Evolutionary conservation across 2,113 vertebrate species (phyloP).

Genomic region (Gadus chalcogrammus): DNA sequence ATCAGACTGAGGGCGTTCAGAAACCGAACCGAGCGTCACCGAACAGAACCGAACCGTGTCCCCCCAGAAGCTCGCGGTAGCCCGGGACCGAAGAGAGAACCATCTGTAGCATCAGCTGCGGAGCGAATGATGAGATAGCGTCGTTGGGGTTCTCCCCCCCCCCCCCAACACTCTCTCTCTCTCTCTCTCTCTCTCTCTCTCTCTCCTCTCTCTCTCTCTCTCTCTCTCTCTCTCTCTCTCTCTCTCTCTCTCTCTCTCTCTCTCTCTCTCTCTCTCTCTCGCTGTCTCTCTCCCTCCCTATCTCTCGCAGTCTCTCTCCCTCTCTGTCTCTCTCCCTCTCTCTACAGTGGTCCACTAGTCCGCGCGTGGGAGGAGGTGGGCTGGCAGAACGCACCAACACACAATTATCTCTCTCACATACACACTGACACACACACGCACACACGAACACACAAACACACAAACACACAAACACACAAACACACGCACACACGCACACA

Average conservation of each 20-base stretch:
- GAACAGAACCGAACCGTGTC: too few species aligned
- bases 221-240: too few species aligned
- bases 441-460: too few species aligned
- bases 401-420: conserved; percentile 27
- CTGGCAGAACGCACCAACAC: conserved; percentile 67
- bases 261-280: too few species aligned
- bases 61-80: not conserved
- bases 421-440: conserved; percentile 47
- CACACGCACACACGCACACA: too few species aligned
- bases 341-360: not conserved
- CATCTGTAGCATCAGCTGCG: not conserved
- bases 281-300: too few species aligned
- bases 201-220: too few species aligned
- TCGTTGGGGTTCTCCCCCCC: not conserved
- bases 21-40: too few species aligned
- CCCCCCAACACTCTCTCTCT: too few species aligned
- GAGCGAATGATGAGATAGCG: not conserved
- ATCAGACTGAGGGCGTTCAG: conserved; percentile 5
- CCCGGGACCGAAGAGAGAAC: not conserved
- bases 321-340: conserved; percentile 25
- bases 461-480: too few species aligned
- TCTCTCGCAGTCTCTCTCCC: too few species aligned
- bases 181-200: too few species aligned
- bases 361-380: conserved; percentile 71
- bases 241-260: conserved; percentile 25